Conservation (phyloP, 2,888 invertebrate species). For the Meiosimyza decipiens region DNA sequence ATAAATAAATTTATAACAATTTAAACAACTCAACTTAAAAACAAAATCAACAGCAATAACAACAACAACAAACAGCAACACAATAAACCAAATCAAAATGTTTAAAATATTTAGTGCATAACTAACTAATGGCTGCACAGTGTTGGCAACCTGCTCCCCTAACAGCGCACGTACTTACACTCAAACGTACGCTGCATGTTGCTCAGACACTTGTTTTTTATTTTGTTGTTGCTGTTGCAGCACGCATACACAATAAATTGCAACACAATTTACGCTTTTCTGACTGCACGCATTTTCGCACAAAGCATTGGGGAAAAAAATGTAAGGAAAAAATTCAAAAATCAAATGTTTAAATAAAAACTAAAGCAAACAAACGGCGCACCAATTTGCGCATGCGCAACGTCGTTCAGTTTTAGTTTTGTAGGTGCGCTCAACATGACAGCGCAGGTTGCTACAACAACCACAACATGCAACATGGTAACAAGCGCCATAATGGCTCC, state of each 20-base stretch:
- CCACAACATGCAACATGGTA: background rate
- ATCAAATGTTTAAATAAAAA: conserved; percentile 24
- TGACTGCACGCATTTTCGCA: conserved; percentile 3
- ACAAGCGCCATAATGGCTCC: conserved; percentile 1
- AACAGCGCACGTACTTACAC: background rate
- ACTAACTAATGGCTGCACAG: background rate
- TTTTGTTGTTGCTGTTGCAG: background rate
- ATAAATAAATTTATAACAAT: too few species aligned
- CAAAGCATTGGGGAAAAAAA: background rate
- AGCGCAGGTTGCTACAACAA: conserved; percentile 10
- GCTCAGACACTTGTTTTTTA: too few species aligned
- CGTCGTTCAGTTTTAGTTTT: background rate
- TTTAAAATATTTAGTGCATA: conserved; percentile 22
- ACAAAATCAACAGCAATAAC: too few species aligned
- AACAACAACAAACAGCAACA: too few species aligned
- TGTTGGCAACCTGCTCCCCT: conserved; percentile 17
- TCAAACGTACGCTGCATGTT: too few species aligned
- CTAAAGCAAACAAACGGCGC: conserved; percentile 12
- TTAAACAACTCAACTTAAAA: too few species aligned
- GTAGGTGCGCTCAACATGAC: conserved; percentile 10
- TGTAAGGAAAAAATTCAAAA: conserved; percentile 12
- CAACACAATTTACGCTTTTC: conserved; percentile 5
- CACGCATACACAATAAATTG: conserved; percentile 15
- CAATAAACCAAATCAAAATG: conserved; percentile 14
- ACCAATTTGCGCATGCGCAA: background rate